These are phyloP conservation scores for Hiodon tergisus DNA, from an alignment of 2,113 vertebrate genomes.

Conservation along the genomic window DNA sequence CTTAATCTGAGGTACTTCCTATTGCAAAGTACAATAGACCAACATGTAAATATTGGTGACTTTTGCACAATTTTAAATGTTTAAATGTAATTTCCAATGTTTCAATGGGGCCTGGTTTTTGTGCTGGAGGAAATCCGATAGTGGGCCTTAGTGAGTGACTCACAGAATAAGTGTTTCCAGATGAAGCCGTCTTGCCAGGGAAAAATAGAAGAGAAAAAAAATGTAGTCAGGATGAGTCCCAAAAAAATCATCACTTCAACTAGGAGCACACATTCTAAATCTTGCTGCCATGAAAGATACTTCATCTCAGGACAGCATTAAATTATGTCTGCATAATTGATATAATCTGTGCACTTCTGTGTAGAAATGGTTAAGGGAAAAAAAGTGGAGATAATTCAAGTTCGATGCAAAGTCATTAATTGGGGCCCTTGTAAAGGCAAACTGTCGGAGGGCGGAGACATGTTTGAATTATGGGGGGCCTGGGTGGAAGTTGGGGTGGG, in stretches of 20 bases:
- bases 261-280: slow-evolving; percentile 38
- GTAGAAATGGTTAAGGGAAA: slow-evolving; percentile 18
- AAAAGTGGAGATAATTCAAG: background rate
- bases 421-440: slow-evolving; percentile 39
- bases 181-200: slow-evolving; percentile 54
- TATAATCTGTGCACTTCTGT: slow-evolving; percentile 25
- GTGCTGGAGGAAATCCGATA: slow-evolving; percentile 60
- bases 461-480: slow-evolving; percentile 44
- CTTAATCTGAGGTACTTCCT: too few relatives aligned
- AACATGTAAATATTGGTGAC: too few relatives aligned
- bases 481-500: slow-evolving; percentile 2
- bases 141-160: slow-evolving; percentile 60
- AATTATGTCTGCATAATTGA: slow-evolving; percentile 28
- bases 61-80: slow-evolving; percentile 46
- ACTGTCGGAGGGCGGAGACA: slow-evolving; percentile 32
- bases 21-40: too few relatives aligned
- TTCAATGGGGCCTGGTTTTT: slow-evolving; percentile 47
- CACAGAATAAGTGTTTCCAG: slow-evolving; percentile 69
- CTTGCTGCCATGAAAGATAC: slow-evolving; percentile 42
- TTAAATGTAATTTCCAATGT: slow-evolving; percentile 36
- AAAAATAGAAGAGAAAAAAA: slow-evolving; percentile 39
- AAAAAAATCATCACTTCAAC: slow-evolving; percentile 32
- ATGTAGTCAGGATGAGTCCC: slow-evolving; percentile 36
- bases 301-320: slow-evolving; percentile 38
- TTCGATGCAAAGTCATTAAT: slow-evolving; percentile 42